A percentile compares a stretch with the other conserved stretches of the same genome.
These are phyloP conservation scores for Carassius auratus DNA, from an alignment of 2,113 vertebrate species.

Conservation along the genomic window DNA sequence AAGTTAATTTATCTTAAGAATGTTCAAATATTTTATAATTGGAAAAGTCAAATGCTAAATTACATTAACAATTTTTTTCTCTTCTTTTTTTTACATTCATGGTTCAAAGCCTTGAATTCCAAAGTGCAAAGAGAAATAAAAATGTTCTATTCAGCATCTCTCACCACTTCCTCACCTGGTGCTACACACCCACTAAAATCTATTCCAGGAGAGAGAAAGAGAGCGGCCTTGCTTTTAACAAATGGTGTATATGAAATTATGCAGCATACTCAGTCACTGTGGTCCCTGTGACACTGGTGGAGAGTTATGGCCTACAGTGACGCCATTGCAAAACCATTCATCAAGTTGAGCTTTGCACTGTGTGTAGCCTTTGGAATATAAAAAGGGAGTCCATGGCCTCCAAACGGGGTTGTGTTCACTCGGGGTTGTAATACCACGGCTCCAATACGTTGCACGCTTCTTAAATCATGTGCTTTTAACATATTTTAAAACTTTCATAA, in stretches of 20 bases:
- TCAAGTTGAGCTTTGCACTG: conserved; percentile 11
- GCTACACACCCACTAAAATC: conserved; percentile 11
- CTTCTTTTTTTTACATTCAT: neutral
- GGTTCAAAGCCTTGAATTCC: neutral
- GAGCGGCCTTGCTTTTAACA: conserved; percentile 11
- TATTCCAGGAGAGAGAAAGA: conserved; percentile 13
- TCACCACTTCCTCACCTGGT: neutral
- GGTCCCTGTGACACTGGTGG: neutral
- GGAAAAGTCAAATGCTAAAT: neutral
- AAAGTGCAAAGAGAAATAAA: neutral
- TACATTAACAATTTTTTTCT: no score
- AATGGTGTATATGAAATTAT: conserved; percentile 24
- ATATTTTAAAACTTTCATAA: neutral
- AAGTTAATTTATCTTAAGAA: neutral
- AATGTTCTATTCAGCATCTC: conserved; percentile 12
- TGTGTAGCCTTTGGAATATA: conserved; percentile 9
- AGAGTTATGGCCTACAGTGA: conserved; percentile 25
- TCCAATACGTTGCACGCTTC: conserved; percentile 12
- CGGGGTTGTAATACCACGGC: neutral
- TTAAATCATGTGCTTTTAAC: neutral
- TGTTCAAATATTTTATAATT: neutral
- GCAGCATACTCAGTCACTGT: neutral
- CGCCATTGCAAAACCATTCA: neutral
- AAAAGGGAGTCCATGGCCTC: conserved; percentile 15
- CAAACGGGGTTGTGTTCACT: neutral